Percentiles rank a stretch among this genome's conserved stretches.
Evolutionary conservation across 2,113 vertebrate genomes (phyloP).

Genomic region (Gymnocephalus cernua): DNA sequence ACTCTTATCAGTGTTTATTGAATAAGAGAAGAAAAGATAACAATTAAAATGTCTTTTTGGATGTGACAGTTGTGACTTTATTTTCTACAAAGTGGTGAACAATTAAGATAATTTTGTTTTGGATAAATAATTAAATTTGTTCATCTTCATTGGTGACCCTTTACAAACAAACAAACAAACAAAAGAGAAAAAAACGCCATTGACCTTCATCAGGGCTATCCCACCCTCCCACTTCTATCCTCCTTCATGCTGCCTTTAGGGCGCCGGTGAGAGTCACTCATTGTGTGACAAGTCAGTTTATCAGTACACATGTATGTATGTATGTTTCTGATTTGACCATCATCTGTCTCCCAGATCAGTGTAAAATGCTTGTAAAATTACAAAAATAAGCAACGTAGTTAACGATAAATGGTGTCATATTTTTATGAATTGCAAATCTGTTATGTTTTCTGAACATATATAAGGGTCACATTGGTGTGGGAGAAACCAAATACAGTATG

Average conservation of each 20-base stretch:
- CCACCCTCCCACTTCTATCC: neutral
- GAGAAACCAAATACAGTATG: neutral
- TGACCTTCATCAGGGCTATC: slow-evolving; percentile 28
- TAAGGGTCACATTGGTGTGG: neutral
- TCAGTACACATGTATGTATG: neutral
- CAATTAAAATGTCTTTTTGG: no score
- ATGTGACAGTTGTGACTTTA: neutral
- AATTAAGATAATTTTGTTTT: neutral
- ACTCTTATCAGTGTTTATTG: no score
- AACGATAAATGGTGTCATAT: neutral
- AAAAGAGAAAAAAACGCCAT: neutral
- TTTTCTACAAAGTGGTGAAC: neutral
- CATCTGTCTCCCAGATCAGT: neutral
- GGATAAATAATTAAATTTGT: neutral
- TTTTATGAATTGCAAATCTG: neutral
- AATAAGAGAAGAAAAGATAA: neutral
- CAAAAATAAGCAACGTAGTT: neutral
- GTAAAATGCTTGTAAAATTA: neutral
- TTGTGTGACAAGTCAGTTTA: slow-evolving; percentile 3
- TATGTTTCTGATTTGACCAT: neutral
- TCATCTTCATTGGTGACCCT: neutral
- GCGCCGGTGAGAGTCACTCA: neutral
- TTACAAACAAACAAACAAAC: neutral
- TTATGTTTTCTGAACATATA: neutral
- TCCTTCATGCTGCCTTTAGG: slow-evolving; percentile 15